Percentiles rank a stretch among this genome's conserved stretches.
Evolutionary conservation across 2,797 vertebrate species (phyloP).

Genomic region (Podarcis siculus): DNA sequence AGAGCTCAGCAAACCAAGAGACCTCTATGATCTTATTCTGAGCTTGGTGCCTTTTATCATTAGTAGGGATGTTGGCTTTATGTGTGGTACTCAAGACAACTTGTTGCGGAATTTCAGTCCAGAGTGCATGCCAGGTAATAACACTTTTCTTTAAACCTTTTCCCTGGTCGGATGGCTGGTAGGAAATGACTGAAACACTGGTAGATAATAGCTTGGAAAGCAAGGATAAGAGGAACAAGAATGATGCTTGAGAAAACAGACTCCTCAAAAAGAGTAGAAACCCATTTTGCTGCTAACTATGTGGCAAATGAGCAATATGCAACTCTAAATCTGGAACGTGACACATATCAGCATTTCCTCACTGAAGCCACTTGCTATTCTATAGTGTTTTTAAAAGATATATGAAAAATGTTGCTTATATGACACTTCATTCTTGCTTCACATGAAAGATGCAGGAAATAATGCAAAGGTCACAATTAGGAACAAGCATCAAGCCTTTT

Average conservation of each 20-base stretch:
- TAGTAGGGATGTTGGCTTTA: neutral
- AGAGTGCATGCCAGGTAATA: neutral
- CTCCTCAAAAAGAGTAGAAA: slow-evolving; percentile 6
- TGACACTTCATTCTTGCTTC: neutral
- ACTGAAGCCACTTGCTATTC: neutral
- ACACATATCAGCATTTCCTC: neutral
- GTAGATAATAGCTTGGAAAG: neutral
- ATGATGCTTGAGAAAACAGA: neutral
- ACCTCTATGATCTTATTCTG: too few relatives aligned
- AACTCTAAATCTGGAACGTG: neutral
- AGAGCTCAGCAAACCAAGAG: neutral
- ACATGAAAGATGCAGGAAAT: neutral
- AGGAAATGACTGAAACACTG: neutral
- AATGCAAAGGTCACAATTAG: neutral
- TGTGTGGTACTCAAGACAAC: neutral
- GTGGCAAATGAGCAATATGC: neutral
- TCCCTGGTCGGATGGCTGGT: rapidly evolving
- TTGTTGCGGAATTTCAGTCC: neutral
- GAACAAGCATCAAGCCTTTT: neutral
- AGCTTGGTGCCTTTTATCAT: too few relatives aligned
- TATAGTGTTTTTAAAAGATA: neutral
- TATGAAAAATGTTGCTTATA: rapidly evolving
- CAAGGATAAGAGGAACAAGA: neutral
- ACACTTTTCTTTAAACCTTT: neutral
- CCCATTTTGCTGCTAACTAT: neutral